Base-by-base conservation (phyloP, 2,797 vertebrate genomes). In the Meda fulgida region DNA sequence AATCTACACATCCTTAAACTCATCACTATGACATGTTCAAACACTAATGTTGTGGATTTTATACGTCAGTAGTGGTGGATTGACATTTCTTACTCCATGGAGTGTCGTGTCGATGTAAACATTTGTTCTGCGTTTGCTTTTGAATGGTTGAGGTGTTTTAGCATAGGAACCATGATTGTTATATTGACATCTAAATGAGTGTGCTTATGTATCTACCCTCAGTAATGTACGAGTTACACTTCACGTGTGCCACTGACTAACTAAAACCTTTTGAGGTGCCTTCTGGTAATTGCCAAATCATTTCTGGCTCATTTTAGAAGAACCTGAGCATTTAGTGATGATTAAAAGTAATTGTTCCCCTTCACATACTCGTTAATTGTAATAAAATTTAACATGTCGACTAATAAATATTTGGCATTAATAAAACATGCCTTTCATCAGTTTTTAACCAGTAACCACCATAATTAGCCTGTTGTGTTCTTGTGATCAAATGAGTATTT, bases 211-310 rank as follows among this genome's bases (percentile, higher is more conserved):
- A 2, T 86, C 48, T 69, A 73, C 79, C 46, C 51, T 58, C 36
- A 3, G 63, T 36, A 34, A 38, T 23, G 55, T 76, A n/a, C 66
- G 51, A 43, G 63, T 78, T 60, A 23, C 43, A 69, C 73, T n/a
- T 38, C 34, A 38, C 2, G 3, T 73, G 80, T 34, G 23, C n/a
- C 18, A 73, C 19, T 72, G 14, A 26, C 53, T 26, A 40, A 58
- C 75, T 19, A 72, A 82, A 76, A 88, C 85, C 75, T 77, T 66
- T 48, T 58, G n/a, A 83, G 88, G 80, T 88, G 88, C 87, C 88
- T 89, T 86, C 40, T 73, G 58, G 83, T 88, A 63, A 86, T 83
- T 86, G 85, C 85, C 85, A 80, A 86, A 88, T 78, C 55, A 78
- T 76, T 36, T 83, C 82, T 43, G 63, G 82, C 79, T 86, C 67